phyloP scores from a whole-genome alignment of 2,888 invertebrate species.

The Sesia bembeciformis region DNA sequence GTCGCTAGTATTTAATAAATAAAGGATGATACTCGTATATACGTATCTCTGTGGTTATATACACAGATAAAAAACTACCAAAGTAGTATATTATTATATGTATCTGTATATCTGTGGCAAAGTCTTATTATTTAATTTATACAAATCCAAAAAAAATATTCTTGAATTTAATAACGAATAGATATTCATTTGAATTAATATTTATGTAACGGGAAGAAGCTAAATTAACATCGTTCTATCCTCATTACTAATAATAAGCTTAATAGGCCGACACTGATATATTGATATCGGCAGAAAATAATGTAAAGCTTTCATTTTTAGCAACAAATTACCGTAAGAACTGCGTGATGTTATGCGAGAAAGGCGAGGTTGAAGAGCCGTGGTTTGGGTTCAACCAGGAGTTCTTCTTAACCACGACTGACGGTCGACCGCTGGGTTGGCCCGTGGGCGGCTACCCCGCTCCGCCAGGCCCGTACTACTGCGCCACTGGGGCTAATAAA shows the following conservation, averaged over 20 bases:
- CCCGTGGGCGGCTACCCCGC: constrained; percentile 80
- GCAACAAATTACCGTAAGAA: constrained; percentile 48
- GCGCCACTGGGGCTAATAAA: constrained; percentile 85
- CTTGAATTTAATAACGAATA: too few relatives aligned
- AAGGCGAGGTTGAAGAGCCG: constrained; percentile 75
- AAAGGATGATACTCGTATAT: too few relatives aligned
- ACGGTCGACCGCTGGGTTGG: constrained; percentile 82
- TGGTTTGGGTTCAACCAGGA: constrained; percentile 86
- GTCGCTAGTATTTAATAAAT: too few relatives aligned
- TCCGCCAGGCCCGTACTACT: constrained; percentile 87
- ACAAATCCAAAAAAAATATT: too few relatives aligned
- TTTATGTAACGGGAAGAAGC: too few relatives aligned
- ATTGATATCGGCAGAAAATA: neutral
- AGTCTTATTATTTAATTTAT: too few relatives aligned
- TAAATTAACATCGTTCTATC: too few relatives aligned
- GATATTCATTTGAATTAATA: too few relatives aligned
- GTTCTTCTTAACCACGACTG: constrained; percentile 52
- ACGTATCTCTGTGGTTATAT: too few relatives aligned
- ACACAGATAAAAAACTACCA: too few relatives aligned
- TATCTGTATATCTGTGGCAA: too few relatives aligned
- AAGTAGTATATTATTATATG: too few relatives aligned
- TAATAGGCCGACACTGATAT: neutral
- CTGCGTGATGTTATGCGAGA: constrained; percentile 69
- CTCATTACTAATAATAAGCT: neutral
- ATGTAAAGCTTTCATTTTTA: constrained; percentile 11